Evolutionary conservation across 35 echinoderm and acorn worm genomes (phyloP).

Genomic region (Patiria miniata): DNA sequence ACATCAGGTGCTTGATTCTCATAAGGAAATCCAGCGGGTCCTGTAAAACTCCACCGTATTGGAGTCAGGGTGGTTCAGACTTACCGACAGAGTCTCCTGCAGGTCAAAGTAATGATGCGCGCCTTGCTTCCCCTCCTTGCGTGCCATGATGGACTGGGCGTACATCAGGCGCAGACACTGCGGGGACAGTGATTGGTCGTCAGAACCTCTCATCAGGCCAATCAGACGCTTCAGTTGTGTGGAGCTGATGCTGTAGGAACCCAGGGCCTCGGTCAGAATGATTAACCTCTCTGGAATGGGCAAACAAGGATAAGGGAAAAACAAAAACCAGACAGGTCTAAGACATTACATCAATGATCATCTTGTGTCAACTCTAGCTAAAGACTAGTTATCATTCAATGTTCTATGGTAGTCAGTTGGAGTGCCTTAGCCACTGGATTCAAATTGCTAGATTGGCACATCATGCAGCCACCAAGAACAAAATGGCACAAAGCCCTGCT

Average conservation of each 20-base stretch:
- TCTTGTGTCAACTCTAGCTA: too few species aligned
- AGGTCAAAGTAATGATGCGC: constrained; percentile 99
- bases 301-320: constrained; percentile 11
- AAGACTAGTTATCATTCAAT: too few species aligned
- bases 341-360: too few species aligned
- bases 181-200: constrained; percentile 80
- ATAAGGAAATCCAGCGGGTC: too few species aligned
- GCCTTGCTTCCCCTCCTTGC: constrained; percentile 83
- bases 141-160: constrained; percentile 79
- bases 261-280: constrained; percentile 70
- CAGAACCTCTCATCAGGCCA: constrained; percentile 76
- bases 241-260: constrained; percentile 86
- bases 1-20: too few species aligned
- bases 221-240: constrained; percentile 91
- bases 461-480: too few species aligned
- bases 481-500: too few species aligned
- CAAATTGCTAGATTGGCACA: too few species aligned
- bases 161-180: constrained; percentile 81
- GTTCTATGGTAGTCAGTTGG: too few species aligned
- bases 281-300: constrained; percentile 79
- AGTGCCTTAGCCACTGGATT: too few species aligned
- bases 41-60: too few species aligned
- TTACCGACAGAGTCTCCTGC: constrained; percentile 81
- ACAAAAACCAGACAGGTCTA: too few species aligned
- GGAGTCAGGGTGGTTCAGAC: not conserved